phyloP scores from a whole-genome alignment of 2,113 vertebrate genomes.

The Cacatua alba region DNA sequence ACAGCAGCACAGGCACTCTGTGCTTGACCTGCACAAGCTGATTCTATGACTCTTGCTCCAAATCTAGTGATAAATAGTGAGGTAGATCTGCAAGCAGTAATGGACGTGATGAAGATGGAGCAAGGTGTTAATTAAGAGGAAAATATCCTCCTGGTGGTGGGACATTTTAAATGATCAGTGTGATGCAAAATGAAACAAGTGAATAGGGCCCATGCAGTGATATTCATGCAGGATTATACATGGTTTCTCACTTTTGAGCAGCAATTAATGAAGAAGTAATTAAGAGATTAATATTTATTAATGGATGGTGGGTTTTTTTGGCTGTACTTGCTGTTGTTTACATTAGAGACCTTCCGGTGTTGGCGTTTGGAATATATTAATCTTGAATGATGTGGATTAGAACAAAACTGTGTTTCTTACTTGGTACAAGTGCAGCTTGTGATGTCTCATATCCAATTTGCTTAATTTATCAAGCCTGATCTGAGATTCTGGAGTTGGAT shows the following conservation, averaged over 20 bases:
- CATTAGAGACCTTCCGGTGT: background rate
- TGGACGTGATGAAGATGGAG: background rate
- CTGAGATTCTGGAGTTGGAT: background rate
- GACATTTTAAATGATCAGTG: background rate
- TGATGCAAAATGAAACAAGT: background rate
- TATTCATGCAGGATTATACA: background rate
- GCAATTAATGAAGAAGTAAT: background rate
- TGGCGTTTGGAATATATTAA: background rate
- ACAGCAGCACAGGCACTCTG: background rate
- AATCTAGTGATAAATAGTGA: background rate
- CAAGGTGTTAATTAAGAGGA: background rate
- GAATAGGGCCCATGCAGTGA: background rate
- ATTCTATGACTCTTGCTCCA: background rate
- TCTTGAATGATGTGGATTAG: background rate
- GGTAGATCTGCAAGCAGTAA: background rate
- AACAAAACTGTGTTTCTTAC: background rate
- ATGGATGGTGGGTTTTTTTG: background rate
- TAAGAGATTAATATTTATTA: background rate
- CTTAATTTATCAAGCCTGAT: background rate
- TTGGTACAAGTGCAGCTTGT: background rate
- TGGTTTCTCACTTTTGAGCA: background rate
- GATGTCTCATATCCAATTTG: background rate
- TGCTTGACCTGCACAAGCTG: accelerated
- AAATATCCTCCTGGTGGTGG: background rate
- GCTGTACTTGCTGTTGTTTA: background rate